Evolutionary conservation across 2,113 vertebrate genomes (phyloP), one percentile per base, ranked within the genome.

Genomic region (Cryptotis parvus): DNA sequence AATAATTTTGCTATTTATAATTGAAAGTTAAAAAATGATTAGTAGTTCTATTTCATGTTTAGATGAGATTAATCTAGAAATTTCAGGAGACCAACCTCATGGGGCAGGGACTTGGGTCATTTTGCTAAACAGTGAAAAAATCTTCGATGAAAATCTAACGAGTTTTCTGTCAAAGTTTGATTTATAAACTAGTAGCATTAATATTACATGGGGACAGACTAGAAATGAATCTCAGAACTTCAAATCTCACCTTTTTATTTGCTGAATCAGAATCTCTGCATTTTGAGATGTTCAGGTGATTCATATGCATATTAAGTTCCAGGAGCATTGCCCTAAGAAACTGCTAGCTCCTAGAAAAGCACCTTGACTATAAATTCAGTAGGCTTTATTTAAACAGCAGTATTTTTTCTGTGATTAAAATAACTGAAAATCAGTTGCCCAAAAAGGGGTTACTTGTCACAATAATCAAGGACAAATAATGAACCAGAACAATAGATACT

Each of bases 21-120:
- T 65, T 80, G 82, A 80, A 20, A 89, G 37, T 90, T 86, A 45
- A 45, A 49, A 49, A 49, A 49, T 49, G 45, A 49, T 9, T 49
- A 49, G 9, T 6, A 49, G 45, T 2, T 14, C 1, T 72, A 3
- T 80, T 85, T 4, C 70, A 20, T 74, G 20, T 85, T 81, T 73
- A 72, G 27, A 73, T 87, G 77, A 76, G 29, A 12, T 5, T 76
- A 65, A 49, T 85, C 26, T 87, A 77, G 35, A 89, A 89, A 95
- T 90, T 45, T 79, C 18, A 92, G 2, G 9, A 69, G 73, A 76
- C 1, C 29, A 37, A 16, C 81, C 24, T 18, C 49, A 31, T 58
- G 26, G 7, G 1, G 0, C 16, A 73, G 4, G 11, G 18, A 0
- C 87, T 31, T 22, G 68, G 22, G 37, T 83, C 18, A 2, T 84